Conservation (phyloP, 2,888 invertebrate genomes). For the Tanytarsus gracilentus region DNA sequence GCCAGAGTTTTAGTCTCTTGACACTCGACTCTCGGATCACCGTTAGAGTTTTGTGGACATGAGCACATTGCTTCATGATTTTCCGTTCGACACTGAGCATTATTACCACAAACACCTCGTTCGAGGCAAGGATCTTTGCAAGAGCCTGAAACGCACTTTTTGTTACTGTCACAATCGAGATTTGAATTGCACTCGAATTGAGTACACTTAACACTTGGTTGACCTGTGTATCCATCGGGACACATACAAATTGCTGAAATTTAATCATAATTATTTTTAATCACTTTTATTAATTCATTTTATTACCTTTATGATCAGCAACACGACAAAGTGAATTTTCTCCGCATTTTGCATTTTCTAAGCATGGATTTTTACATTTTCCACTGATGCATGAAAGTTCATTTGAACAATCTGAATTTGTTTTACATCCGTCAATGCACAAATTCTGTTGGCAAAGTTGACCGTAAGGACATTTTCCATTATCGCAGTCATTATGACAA, state of each 20-base stretch:
- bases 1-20: conserved; percentile 59
- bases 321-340: conserved; percentile 70
- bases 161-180: conserved; percentile 67
- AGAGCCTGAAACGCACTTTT: conserved; percentile 62
- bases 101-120: conserved; percentile 66
- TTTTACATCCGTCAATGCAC: conserved; percentile 71
- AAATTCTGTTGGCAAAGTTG: conserved; percentile 57
- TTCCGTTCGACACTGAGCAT: conserved; percentile 74
- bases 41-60: conserved; percentile 64
- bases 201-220: conserved; percentile 65
- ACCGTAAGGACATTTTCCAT: conserved; percentile 62
- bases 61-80: conserved; percentile 67
- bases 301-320: conserved; percentile 52
- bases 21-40: conserved; percentile 61
- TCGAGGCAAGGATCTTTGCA: conserved; percentile 78
- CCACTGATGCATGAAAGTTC: conserved; percentile 63
- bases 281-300: background rate
- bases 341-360: conserved; percentile 61
- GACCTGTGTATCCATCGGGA: conserved; percentile 75
- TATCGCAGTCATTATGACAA: conserved; percentile 63
- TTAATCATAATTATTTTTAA: background rate
- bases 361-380: conserved; percentile 64
- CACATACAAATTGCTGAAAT: conserved; percentile 69
- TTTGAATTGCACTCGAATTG: conserved; percentile 68
- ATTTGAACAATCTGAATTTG: conserved; percentile 67